Conservation (phyloP, 2,797 vertebrate genomes). For the Poeciliopsis infans region DNA sequence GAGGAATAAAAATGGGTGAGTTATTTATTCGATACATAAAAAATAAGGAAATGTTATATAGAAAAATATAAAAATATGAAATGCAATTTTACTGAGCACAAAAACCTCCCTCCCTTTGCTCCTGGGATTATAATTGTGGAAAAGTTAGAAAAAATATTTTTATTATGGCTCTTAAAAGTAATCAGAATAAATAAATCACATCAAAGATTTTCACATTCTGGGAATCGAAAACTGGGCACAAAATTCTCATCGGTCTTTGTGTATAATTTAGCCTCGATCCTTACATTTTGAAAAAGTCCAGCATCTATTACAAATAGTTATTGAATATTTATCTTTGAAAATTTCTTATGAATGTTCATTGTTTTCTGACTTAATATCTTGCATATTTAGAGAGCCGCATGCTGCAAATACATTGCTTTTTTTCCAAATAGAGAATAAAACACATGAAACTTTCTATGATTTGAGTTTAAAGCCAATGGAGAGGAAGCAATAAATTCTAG, state of each 20-base stretch:
- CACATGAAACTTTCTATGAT: slow-evolving; percentile 5
- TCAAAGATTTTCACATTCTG: background rate
- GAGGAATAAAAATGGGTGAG: background rate
- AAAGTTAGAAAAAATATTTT: background rate
- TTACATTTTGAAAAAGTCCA: background rate
- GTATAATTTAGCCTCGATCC: background rate
- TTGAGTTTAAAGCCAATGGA: slow-evolving; percentile 1
- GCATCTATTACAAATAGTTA: background rate
- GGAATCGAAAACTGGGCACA: background rate
- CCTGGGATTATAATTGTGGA: background rate
- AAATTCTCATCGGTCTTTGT: background rate
- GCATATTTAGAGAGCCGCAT: background rate
- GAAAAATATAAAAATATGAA: background rate
- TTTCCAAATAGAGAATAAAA: background rate
- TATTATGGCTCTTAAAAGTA: background rate
- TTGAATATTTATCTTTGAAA: background rate
- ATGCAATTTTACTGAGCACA: background rate
- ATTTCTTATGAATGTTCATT: background rate
- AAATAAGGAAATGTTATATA: background rate
- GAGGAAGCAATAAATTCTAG: background rate
- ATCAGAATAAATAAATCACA: background rate
- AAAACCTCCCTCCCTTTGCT: background rate
- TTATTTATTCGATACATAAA: background rate
- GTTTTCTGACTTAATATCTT: background rate
- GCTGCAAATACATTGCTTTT: background rate